Evolutionary conservation across 1,140 invertebrate genomes (phyloP), one percentile per base, ranked within the genome.

Genomic region (Cydia amplana): DNA sequence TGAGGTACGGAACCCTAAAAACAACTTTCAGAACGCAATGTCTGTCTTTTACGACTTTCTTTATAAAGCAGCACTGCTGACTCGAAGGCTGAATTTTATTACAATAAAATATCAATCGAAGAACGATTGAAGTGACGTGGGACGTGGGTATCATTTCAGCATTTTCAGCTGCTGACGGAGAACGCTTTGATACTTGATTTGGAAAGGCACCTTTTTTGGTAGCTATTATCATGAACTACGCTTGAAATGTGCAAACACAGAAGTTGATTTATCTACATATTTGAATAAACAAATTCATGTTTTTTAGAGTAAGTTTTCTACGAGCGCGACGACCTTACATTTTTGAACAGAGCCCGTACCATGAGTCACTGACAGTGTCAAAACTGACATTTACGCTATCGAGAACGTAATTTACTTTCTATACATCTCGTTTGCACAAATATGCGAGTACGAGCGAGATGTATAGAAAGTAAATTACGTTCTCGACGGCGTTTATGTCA

Each of bases 31-130:
- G 51, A 10, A 10, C 55, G 6, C n/a, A 10, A 60, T 12, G 55
- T 23, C 55, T 20, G 20, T 23, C 18, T n/a, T 20, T 60, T 60
- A 60, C 9, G 55, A 23, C 55, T 23, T 23, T 60, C 55, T 60
- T 60, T 23, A 23, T n/a, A 23, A 12, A 23, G 20, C 49, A 23
- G 0, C 12, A 60, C 4, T n/a, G 55, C 55, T 60, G 20, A 23
- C 7, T 60, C n/a, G n/a, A 51, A 51, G 49, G 0, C 64, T 18
- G 65, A 70, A 70, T 70, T 43, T 43, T 70, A 70, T 70, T 70
- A 70, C 65, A 70, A 70, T 70, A 70, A 40, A 70, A 43, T 70
- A 40, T 70, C 65, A 70, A 70, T 70, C 65, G 65, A 70, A 70
- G 18, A 40, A 36, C 65, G 32, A 70, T 70, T 36, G 65, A 12